A percentile compares a stretch with the other conserved stretches of the same genome.
These are phyloP conservation scores for Gadus macrocephalus DNA, from an alignment of 2,113 vertebrate species.

Conservation along the genomic window DNA sequence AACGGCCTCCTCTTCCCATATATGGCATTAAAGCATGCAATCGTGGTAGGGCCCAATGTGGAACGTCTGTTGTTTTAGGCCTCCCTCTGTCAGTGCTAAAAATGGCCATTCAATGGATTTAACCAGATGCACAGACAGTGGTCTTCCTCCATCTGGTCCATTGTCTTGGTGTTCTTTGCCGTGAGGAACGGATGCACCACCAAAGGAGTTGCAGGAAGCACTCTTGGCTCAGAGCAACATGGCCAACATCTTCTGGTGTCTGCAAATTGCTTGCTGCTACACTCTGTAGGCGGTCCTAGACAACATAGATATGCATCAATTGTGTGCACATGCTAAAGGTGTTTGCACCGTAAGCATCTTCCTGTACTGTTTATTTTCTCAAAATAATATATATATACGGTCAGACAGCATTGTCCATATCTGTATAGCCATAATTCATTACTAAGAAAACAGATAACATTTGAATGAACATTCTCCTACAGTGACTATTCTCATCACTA, in stretches of 20 bases:
- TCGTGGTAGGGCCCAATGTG: slow-evolving; percentile 32
- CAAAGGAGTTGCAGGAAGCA: slow-evolving; percentile 68
- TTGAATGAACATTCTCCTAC: too few species aligned
- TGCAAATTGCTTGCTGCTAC: slow-evolving; percentile 21
- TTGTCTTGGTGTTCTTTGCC: slow-evolving; percentile 67
- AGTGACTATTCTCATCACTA: too few species aligned
- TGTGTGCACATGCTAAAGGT: too few species aligned
- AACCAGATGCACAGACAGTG: slow-evolving; percentile 69
- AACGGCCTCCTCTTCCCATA: not conserved
- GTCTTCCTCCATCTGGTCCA: slow-evolving; percentile 74
- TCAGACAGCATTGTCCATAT: too few species aligned
- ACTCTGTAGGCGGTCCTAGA: not conserved
- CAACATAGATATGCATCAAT: too few species aligned
- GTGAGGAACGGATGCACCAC: slow-evolving; percentile 69
- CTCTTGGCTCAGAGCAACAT: slow-evolving; percentile 57
- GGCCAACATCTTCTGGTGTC: slow-evolving; percentile 44
- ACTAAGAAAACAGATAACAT: too few species aligned
- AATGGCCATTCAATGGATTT: slow-evolving; percentile 64
- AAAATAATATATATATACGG: too few species aligned
- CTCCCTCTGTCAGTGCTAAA: slow-evolving; percentile 63
- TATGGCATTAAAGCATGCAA: slow-evolving; percentile 31
- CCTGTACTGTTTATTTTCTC: too few species aligned
- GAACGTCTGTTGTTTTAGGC: slow-evolving; percentile 60
- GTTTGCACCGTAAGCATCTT: too few species aligned
- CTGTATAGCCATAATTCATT: too few species aligned